A percentile compares a stretch with the other conserved stretches of the same genome.
Evolutionary conservation across 2,888 invertebrate species (phyloP).

Genomic region (Cenopis cana): DNA sequence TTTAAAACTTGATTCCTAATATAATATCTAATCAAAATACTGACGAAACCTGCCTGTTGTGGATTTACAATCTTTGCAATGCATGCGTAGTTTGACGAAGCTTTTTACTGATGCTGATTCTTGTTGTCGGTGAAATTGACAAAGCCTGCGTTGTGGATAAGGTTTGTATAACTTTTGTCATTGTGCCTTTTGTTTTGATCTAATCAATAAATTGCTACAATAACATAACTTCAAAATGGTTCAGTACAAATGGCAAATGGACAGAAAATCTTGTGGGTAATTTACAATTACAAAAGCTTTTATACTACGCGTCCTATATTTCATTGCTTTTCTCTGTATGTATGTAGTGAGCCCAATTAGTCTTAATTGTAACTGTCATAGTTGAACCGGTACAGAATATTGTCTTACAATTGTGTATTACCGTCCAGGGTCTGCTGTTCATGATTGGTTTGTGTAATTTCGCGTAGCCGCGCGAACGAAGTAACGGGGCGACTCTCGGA

Average conservation of each 20-base stretch:
- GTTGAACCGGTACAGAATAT: conserved; percentile 38
- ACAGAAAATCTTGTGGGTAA: not conserved
- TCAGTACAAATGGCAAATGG: not conserved
- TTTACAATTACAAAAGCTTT: not conserved
- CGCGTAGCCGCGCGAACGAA: conserved; percentile 69
- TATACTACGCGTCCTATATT: conserved; percentile 13
- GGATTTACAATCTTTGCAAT: too few species aligned
- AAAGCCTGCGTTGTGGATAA: too few species aligned
- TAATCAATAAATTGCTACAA: not conserved
- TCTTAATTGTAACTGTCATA: conserved; percentile 35
- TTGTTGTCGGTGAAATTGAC: too few species aligned
- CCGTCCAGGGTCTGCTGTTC: conserved; percentile 46
- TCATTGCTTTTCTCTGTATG: conserved; percentile 20
- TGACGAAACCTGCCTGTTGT: too few species aligned
- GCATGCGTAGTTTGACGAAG: too few species aligned
- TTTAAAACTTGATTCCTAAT: too few species aligned
- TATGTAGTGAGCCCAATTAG: conserved; percentile 22
- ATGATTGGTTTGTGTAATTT: conserved; percentile 77
- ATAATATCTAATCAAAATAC: too few species aligned
- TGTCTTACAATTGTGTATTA: conserved; percentile 40
- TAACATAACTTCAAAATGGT: not conserved
- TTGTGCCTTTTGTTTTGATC: too few species aligned
- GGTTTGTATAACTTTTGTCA: too few species aligned
- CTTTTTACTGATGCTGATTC: too few species aligned
- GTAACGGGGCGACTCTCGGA: conserved; percentile 71